phyloP scores from a whole-genome alignment of 1,140 invertebrate genomes.

The Nephila pilipes region DNA sequence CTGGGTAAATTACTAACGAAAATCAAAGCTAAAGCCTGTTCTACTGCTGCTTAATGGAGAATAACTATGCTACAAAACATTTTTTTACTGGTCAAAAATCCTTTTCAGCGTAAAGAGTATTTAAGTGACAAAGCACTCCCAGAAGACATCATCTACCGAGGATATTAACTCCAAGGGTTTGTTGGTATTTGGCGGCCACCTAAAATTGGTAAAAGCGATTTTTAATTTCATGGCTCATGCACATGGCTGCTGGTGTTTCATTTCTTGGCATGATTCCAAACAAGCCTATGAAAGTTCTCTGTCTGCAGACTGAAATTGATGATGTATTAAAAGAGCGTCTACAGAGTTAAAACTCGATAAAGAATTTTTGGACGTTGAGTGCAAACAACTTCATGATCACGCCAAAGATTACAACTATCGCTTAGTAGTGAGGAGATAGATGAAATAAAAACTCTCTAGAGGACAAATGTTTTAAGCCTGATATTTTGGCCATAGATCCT shows the following conservation, averaged over 20 bases:
- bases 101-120: constrained; percentile 50
- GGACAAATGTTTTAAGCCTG: not conserved
- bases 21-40: constrained; percentile 48
- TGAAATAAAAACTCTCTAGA: not conserved
- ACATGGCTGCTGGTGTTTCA: not conserved
- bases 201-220: constrained; percentile 3
- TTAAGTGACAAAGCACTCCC: not conserved
- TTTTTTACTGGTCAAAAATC: constrained; percentile 48
- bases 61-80: constrained; percentile 12
- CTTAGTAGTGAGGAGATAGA: not conserved
- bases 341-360: not conserved
- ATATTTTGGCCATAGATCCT: not conserved
- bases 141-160: not conserved
- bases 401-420: not conserved
- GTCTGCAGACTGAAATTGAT: not conserved
- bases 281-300: not conserved
- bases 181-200: not conserved
- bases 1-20: constrained; percentile 53
- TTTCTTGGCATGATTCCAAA: not conserved
- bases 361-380: not conserved
- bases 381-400: not conserved
- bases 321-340: not conserved
- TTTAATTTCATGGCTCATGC: not conserved
- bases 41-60: not conserved
- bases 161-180: not conserved